phyloP scores from a whole-genome alignment of 2,797 vertebrate genomes.

The Pipistrellus pipistrellus region DNA sequence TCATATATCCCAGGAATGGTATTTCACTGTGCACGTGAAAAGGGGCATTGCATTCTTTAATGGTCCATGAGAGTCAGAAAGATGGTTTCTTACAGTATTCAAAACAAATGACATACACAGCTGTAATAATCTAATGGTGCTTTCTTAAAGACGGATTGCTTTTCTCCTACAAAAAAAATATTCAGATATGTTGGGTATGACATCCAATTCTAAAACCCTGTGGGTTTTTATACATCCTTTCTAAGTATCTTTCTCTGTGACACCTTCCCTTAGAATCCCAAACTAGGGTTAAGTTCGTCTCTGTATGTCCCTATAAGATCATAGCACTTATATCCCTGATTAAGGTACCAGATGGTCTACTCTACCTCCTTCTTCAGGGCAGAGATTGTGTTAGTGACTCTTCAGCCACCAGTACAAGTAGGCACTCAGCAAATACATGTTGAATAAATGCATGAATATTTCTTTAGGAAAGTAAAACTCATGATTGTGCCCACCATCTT shows the following conservation, averaged over 20 bases:
- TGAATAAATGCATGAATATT: neutral
- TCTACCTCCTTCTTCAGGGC: neutral
- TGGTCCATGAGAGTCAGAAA: neutral
- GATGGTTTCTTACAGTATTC: neutral
- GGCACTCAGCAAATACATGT: neutral
- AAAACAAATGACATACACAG: neutral
- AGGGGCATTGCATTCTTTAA: neutral
- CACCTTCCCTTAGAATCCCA: neutral
- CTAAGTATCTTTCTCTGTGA: neutral
- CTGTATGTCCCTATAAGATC: neutral
- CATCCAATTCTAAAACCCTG: neutral
- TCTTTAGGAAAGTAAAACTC: conserved; percentile 27
- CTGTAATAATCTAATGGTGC: no score
- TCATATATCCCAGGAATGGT: no score
- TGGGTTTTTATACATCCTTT: neutral
- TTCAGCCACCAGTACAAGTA: neutral
- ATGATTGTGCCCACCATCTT: neutral
- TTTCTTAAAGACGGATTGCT: neutral
- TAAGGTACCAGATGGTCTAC: neutral
- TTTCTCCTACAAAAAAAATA: neutral
- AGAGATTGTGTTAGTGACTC: neutral
- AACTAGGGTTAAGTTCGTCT: neutral
- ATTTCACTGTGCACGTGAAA: neutral
- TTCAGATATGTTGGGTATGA: neutral
- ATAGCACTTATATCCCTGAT: neutral